Evolutionary conservation across 2,888 invertebrate species (phyloP).

Genomic region (Scrobipalpa atriplicella): DNA sequence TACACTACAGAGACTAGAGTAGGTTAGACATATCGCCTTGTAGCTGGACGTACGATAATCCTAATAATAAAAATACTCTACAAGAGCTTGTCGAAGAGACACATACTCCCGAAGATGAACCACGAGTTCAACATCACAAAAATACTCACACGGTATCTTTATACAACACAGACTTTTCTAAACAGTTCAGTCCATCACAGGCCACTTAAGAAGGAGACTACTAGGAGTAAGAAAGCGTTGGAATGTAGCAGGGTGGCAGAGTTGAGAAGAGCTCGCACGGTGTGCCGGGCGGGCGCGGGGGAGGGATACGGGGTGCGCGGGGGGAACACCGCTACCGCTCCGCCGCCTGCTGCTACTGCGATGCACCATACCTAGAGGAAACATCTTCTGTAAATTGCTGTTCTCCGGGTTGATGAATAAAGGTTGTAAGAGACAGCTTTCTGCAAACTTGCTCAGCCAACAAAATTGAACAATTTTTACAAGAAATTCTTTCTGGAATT

Average conservation of each 20-base stretch:
- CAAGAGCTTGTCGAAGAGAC: constrained; percentile 21
- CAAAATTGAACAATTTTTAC: too few relatives aligned
- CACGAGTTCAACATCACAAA: constrained; percentile 16
- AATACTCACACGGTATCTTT: constrained; percentile 15
- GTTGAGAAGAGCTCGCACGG: constrained; percentile 59
- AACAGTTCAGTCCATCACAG: constrained; percentile 16
- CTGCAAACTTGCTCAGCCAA: too few relatives aligned
- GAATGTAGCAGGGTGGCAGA: constrained; percentile 30
- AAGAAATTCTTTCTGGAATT: too few relatives aligned
- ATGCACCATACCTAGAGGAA: constrained; percentile 64
- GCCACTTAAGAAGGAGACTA: constrained; percentile 24
- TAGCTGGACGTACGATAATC: constrained; percentile 25
- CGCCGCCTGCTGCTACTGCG: constrained; percentile 54
- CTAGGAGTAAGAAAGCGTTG: constrained; percentile 22
- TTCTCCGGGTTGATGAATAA: too few relatives aligned
- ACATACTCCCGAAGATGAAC: background rate
- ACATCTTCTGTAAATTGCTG: too few relatives aligned
- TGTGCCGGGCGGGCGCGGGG: constrained; percentile 66
- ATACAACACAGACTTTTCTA: constrained; percentile 13
- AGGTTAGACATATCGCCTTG: constrained; percentile 40
- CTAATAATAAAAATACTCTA: constrained; percentile 31
- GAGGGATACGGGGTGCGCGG: constrained; percentile 52
- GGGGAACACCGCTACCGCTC: constrained; percentile 71
- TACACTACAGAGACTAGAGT: constrained; percentile 67
- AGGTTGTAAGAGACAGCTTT: too few relatives aligned